Evolutionary conservation across 1,140 invertebrate species (phyloP).

Genomic region (Limonius californicus): DNA sequence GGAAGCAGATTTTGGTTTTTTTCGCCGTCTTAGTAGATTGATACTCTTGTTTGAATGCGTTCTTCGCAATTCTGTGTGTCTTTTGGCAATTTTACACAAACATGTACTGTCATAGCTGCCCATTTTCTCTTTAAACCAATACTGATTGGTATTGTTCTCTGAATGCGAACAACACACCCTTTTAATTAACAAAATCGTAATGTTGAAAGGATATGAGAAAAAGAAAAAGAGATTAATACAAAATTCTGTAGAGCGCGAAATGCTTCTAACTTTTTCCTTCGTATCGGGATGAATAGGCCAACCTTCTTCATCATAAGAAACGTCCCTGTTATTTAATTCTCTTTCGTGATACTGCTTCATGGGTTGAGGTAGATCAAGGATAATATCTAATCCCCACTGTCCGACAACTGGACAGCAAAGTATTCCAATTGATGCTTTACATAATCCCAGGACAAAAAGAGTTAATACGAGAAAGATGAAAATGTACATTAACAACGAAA

Average conservation of each 20-base stretch:
- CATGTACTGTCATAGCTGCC: no score
- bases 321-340: conserved; percentile 39
- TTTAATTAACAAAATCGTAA: not conserved
- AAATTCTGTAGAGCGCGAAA: conserved; percentile 36
- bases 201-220: conserved; percentile 36
- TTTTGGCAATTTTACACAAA: no score
- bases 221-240: conserved; percentile 43
- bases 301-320: conserved; percentile 51
- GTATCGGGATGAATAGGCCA: conserved; percentile 55
- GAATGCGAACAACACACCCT: no score
- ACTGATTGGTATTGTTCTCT: no score
- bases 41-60: no score
- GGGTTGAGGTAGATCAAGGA: conserved; percentile 48
- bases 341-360: conserved; percentile 49
- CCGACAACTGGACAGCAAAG: conserved; percentile 34
- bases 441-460: conserved; percentile 38
- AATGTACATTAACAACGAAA: conserved; percentile 39
- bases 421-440: conserved; percentile 40
- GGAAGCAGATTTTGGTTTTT: no score
- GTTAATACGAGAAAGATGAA: conserved; percentile 37
- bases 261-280: conserved; percentile 40
- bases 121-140: no score
- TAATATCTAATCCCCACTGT: conserved; percentile 48
- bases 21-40: no score
- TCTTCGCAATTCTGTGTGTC: no score